Evolutionary conservation across 2,888 invertebrate species (phyloP).

Genomic region (Augochlorella aurata): DNA sequence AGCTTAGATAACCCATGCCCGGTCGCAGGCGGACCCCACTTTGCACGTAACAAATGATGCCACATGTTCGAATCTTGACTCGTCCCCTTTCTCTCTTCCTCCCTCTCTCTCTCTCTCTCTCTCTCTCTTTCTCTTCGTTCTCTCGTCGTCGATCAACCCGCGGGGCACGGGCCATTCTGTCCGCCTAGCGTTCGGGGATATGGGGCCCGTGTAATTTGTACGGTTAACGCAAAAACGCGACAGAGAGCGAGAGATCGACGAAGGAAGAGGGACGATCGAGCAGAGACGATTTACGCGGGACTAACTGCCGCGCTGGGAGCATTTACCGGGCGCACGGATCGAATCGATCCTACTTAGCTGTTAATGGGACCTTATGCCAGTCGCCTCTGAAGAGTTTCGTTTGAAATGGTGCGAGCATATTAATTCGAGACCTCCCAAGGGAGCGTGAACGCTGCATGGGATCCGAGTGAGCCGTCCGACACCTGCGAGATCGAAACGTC

Average conservation of each 20-base stretch:
- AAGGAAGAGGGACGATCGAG: constrained; percentile 35
- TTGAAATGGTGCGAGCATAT: constrained; percentile 28
- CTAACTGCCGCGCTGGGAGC: constrained; percentile 80
- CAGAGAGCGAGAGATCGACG: constrained; percentile 50
- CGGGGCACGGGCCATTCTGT: constrained; percentile 61
- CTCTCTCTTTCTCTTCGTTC: constrained; percentile 34
- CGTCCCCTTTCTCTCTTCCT: constrained; percentile 36
- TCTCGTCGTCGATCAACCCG: constrained; percentile 45
- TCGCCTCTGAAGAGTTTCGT: constrained; percentile 36
- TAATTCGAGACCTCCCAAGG: neutral
- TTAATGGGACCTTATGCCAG: constrained; percentile 76
- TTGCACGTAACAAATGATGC: constrained; percentile 80
- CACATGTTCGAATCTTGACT: constrained; percentile 81
- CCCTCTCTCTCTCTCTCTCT: constrained; percentile 55
- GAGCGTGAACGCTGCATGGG: neutral
- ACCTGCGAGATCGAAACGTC: neutral
- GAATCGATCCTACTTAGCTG: constrained; percentile 77
- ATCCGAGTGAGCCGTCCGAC: neutral
- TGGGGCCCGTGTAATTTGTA: constrained; percentile 71
- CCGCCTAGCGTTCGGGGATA: constrained; percentile 43
- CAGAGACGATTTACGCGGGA: constrained; percentile 67
- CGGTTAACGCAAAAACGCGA: constrained; percentile 70
- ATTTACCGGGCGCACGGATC: constrained; percentile 75
- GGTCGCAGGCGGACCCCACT: constrained; percentile 62
- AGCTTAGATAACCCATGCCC: constrained; percentile 66